A percentile compares a stretch with the other conserved stretches of the same genome.
Conservation (phyloP, 2,888 invertebrate species). For the Eilema caniola region DNA sequence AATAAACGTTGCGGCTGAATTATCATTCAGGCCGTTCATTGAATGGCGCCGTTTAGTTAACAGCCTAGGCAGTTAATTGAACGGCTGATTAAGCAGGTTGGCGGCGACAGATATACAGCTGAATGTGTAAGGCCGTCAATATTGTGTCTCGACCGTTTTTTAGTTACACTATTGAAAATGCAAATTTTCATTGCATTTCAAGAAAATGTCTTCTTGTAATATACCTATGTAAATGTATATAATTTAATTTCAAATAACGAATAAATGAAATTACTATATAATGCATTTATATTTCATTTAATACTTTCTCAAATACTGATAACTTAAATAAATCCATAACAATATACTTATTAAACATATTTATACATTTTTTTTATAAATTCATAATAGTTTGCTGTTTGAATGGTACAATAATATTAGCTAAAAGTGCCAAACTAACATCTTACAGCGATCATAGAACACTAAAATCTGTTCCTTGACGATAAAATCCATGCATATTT, state of each 20-base stretch:
- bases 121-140: too few relatives aligned
- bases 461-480: background rate
- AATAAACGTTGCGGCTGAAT: too few relatives aligned
- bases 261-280: constrained; percentile 22
- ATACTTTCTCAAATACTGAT: constrained; percentile 57
- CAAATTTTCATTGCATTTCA: too few relatives aligned
- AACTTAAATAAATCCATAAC: constrained; percentile 46
- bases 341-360: background rate
- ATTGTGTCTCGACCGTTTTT: too few relatives aligned
- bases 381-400: background rate
- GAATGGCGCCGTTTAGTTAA: too few relatives aligned
- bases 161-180: background rate
- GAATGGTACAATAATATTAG: background rate
- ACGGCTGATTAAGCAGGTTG: too few relatives aligned
- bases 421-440: background rate
- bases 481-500: background rate
- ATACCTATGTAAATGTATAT: background rate
- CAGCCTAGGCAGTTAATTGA: too few relatives aligned
- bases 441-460: background rate
- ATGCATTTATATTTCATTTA: constrained; percentile 49
- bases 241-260: background rate
- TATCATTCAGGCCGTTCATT: too few relatives aligned
- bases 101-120: too few relatives aligned
- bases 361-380: background rate
- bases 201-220: background rate